These are phyloP conservation scores for Zalophus californianus DNA, from an alignment of 2,797 vertebrate species.

Conservation along the genomic window DNA sequence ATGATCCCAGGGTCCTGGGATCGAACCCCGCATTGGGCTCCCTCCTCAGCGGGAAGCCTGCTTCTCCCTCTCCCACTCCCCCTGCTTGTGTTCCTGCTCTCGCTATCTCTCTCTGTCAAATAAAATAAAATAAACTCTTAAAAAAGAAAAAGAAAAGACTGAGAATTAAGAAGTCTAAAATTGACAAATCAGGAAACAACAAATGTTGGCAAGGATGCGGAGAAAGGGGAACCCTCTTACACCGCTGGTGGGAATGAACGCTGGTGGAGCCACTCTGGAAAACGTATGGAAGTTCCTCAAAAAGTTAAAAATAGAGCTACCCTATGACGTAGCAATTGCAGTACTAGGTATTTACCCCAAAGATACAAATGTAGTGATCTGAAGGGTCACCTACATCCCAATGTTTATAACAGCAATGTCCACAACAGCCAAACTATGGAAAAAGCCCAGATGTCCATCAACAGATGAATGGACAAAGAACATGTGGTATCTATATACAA, in stretches of 20 bases:
- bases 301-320: background rate
- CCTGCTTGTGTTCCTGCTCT: too few species aligned
- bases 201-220: background rate
- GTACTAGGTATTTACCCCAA: background rate
- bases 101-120: too few species aligned
- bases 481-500: background rate
- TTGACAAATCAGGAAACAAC: background rate
- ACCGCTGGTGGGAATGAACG: background rate
- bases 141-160: constrained; percentile 22
- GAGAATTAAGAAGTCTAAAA: background rate
- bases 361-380: background rate
- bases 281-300: background rate
- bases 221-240: background rate
- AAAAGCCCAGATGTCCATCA: background rate
- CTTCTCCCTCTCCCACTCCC: too few species aligned
- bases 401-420: background rate
- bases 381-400: background rate
- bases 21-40: too few species aligned
- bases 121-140: too few species aligned
- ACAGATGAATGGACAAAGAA: background rate
- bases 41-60: too few species aligned
- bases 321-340: background rate
- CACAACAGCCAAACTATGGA: background rate
- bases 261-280: background rate
- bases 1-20: too few species aligned